Percentiles rank a stretch among this genome's conserved stretches.
phyloP scores from a whole-genome alignment of 2,113 vertebrate genomes.

The Phaethon lepturus region DNA sequence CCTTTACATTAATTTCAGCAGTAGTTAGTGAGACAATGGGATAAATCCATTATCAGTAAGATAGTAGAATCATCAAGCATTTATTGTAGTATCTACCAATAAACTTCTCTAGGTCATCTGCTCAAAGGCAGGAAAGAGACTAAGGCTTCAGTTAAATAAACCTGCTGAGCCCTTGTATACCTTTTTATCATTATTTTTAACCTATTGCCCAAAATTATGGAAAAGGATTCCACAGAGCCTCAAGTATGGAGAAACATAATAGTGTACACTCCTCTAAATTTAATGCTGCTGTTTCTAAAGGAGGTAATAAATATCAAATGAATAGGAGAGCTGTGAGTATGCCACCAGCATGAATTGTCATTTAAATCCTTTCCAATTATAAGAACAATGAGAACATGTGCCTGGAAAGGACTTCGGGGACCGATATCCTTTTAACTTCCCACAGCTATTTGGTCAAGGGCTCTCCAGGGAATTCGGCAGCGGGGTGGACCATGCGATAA shows the following conservation, averaged over 20 bases:
- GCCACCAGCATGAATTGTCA: background rate
- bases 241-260: background rate
- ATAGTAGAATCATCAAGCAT: background rate
- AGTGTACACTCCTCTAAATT: background rate
- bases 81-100: background rate
- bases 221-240: background rate
- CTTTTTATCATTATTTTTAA: background rate
- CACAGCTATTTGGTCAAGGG: background rate
- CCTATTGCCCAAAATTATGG: background rate
- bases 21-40: background rate
- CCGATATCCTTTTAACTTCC: background rate
- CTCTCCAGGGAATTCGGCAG: background rate
- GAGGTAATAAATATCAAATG: background rate
- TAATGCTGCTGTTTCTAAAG: background rate
- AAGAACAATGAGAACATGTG: slow-evolving; percentile 44
- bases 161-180: background rate
- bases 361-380: slow-evolving; percentile 15
- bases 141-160: background rate
- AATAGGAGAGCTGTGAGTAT: background rate
- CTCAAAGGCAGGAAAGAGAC: background rate
- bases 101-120: background rate
- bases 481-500: background rate
- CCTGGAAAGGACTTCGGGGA: background rate
- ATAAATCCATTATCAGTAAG: background rate
- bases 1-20: background rate